These are phyloP conservation scores for Huso huso DNA, from an alignment of 2,797 vertebrate genomes.

Conservation along the genomic window DNA sequence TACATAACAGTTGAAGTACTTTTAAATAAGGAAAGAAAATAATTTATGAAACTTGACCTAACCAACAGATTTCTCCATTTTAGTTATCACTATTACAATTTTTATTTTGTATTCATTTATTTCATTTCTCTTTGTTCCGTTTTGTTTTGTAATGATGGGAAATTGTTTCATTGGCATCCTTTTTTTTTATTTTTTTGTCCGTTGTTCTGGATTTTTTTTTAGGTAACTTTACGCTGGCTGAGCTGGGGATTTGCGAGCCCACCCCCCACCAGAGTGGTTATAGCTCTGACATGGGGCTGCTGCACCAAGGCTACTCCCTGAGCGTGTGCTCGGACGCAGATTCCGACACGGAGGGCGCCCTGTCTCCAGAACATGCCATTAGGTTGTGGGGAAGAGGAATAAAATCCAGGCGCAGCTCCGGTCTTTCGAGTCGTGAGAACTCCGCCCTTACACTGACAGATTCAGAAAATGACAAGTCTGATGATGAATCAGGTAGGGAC, in stretches of 20 bases:
- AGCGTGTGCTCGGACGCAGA: conserved; percentile 77
- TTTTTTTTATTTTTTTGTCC: too few relatives aligned
- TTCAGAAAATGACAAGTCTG: conserved; percentile 91
- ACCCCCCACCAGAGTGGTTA: conserved; percentile 71
- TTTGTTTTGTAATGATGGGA: too few relatives aligned
- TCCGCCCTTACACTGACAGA: conserved; percentile 90
- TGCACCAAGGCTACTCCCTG: conserved; percentile 82
- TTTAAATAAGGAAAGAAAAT: too few relatives aligned
- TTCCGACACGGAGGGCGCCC: conserved; percentile 79
- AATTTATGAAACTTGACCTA: too few relatives aligned
- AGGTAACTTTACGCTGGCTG: conserved; percentile 83
- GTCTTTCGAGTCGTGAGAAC: conserved; percentile 87
- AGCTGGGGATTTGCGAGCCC: conserved; percentile 84
- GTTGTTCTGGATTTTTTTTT: not conserved
- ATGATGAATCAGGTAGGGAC: conserved; percentile 85
- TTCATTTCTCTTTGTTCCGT: too few relatives aligned
- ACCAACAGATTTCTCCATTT: too few relatives aligned
- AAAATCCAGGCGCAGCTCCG: conserved; percentile 83
- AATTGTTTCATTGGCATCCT: too few relatives aligned
- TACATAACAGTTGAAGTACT: too few relatives aligned
- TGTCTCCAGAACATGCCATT: conserved; percentile 86
- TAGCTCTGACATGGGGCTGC: conserved; percentile 84
- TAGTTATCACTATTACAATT: too few relatives aligned
- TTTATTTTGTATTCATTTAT: too few relatives aligned
- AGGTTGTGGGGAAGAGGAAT: conserved; percentile 79